Evolutionary conservation across 1,140 invertebrate genomes (phyloP), one percentile per base, ranked within the genome.

Genomic region (Berghia stephanieae): DNA sequence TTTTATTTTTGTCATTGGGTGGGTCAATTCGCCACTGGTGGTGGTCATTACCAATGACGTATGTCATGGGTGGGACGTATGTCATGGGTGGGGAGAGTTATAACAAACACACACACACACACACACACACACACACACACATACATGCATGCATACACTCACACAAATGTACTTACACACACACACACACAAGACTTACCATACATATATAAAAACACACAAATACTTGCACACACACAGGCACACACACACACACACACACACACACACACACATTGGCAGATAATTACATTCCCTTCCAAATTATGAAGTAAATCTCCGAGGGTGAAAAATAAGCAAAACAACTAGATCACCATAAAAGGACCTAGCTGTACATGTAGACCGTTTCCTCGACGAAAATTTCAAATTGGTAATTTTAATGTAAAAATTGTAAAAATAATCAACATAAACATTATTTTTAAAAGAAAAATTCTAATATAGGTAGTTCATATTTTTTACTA

Each of bases 221-320:
- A 63, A 63, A 6, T n/a, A 10, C 10, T 24, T 27, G n/a, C 24
- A 63, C 24, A 10, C 6, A 63, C 57, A 27, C 8, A 24, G 24
- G 6, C 57, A 63, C 5, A 63, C n/a, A 63, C 57, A 5, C 36
- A 67, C 63, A 67, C 34, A 68, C 66, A 68, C 66, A 68, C 18
- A 24, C 10, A 68, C 36, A 42, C 31, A 52, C 49, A 52, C 49
- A 52, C 49, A 52, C 18, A 52, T 21, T 52, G 49, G 24, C 24
- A 52, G 24, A 52, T 52, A 16, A 52, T 24, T 21, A 0, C 49
- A 52, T 16, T 21, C 3, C 24, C 16, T 1, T 52, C 49, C 24
- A 24, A 16, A 52, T 52, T 52, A 52, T 52, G 18, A 21, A 52
- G 1, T 1, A 1, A 52, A 52, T 52, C 49, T 52, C 18, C 24